Evolutionary conservation across 2,888 invertebrate species (phyloP).

Genomic region (Harpalus rubripes): DNA sequence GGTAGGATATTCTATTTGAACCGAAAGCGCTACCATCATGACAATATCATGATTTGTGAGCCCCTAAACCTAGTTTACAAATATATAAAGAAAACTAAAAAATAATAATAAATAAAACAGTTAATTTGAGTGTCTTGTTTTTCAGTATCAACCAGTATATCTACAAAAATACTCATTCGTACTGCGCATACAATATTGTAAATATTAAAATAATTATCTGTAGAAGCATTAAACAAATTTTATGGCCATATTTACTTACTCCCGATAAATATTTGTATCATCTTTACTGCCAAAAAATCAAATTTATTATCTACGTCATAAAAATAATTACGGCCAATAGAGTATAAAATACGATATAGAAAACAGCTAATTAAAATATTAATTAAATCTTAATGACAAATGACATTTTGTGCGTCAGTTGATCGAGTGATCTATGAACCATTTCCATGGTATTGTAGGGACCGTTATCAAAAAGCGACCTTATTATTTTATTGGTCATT

Average conservation of each 20-base stretch:
- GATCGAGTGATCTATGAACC: neutral
- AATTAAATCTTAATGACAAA: constrained; percentile 44
- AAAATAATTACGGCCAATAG: constrained; percentile 46
- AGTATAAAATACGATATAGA: constrained; percentile 12
- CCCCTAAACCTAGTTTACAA: no score
- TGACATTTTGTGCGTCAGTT: constrained; percentile 42
- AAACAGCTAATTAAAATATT: constrained; percentile 51
- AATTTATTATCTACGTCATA: constrained; percentile 14
- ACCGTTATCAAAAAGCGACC: neutral
- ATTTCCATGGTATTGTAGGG: neutral
- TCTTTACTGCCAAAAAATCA: neutral
- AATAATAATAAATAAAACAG: no score
- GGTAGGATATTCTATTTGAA: no score
- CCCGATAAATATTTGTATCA: neutral
- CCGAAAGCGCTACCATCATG: no score
- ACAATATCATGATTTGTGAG: no score
- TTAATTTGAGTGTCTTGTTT: no score
- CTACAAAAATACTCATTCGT: no score
- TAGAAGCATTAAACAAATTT: neutral
- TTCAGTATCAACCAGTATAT: no score
- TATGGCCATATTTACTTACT: neutral
- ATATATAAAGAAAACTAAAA: no score
- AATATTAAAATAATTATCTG: neutral
- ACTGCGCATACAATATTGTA: neutral
- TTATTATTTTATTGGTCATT: constrained; percentile 10